These are phyloP conservation scores for Pantherophis guttatus DNA, from an alignment of 2,113 vertebrate species.

Conservation along the genomic window DNA sequence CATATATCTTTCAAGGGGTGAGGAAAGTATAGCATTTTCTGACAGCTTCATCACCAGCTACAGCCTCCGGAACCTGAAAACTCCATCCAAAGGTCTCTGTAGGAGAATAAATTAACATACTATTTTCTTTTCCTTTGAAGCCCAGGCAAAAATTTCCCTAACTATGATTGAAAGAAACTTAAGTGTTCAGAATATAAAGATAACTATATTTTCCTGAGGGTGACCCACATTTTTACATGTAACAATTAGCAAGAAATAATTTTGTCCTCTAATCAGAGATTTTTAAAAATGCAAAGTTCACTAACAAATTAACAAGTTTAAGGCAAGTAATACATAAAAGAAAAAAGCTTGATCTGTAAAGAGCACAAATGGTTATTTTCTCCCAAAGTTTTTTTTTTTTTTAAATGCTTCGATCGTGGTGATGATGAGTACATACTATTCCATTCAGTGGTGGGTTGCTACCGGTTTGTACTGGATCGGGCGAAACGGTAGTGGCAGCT, in stretches of 20 bases:
- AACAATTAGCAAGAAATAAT: constrained; percentile 44
- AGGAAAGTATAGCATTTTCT: constrained; percentile 37
- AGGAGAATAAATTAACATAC: constrained; percentile 68
- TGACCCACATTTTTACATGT: constrained; percentile 31
- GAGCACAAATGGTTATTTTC: neutral
- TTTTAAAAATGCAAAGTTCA: neutral
- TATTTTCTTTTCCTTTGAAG: constrained; percentile 59
- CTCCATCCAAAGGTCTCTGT: constrained; percentile 46
- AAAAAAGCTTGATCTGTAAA: constrained; percentile 25
- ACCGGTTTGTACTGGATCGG: no score
- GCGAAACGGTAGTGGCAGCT: no score
- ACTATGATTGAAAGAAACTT: constrained; percentile 49
- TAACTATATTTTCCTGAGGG: constrained; percentile 41
- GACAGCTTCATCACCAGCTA: constrained; percentile 51
- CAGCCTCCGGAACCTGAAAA: constrained; percentile 52
- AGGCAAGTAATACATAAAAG: constrained; percentile 19
- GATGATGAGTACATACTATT: neutral
- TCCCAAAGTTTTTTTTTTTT: neutral
- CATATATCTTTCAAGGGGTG: constrained; percentile 41
- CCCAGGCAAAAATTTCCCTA: constrained; percentile 48
- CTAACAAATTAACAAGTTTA: constrained; percentile 11
- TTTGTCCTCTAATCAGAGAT: constrained; percentile 28
- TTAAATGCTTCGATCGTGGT: neutral
- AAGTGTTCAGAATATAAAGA: constrained; percentile 37
- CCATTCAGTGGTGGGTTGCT: no score